These are phyloP conservation scores for Dipodomys ordii DNA, from an alignment of 2,113 vertebrate species.

Conservation along the genomic window DNA sequence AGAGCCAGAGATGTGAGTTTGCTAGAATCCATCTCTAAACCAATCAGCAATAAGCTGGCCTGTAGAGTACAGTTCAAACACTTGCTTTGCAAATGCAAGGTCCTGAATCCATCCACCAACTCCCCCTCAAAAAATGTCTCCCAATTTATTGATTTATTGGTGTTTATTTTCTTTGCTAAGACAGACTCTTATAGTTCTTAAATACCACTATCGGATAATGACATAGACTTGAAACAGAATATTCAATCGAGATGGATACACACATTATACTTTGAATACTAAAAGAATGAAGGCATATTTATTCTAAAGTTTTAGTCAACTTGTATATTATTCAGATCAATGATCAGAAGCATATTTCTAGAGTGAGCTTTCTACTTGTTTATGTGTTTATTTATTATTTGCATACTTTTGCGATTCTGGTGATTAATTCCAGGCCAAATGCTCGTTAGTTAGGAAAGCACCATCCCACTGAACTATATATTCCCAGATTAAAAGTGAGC, in stretches of 20 bases:
- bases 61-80: no score
- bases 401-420: not conserved
- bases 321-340: not conserved
- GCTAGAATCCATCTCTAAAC: no score
- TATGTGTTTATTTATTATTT: not conserved
- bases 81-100: no score
- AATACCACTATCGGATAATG: not conserved
- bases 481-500: not conserved
- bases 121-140: no score
- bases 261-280: not conserved
- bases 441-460: no score
- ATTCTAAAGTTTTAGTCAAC: not conserved
- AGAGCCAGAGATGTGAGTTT: no score
- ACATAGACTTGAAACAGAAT: not conserved
- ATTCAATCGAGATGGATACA: not conserved
- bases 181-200: no score
- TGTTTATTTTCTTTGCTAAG: no score
- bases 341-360: not conserved
- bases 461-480: no score
- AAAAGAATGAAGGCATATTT: not conserved
- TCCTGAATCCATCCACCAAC: no score
- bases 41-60: no score
- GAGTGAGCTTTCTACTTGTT: not conserved
- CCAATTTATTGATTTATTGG: not conserved
- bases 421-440: not conserved